phyloP scores from a whole-genome alignment of 2,113 vertebrate genomes.

The Vulpes vulpes region DNA sequence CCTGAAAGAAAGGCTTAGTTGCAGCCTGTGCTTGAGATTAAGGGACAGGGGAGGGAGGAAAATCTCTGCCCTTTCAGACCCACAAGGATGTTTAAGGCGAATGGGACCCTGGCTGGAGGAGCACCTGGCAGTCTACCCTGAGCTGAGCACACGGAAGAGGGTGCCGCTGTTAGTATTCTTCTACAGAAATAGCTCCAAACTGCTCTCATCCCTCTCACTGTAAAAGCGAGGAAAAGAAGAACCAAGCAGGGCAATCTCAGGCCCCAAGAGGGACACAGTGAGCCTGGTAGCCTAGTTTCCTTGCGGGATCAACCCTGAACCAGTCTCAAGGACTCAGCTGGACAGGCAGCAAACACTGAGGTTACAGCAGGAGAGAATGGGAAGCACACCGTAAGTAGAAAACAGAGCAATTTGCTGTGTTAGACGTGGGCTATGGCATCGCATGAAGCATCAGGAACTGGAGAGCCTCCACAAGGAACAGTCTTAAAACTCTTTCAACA shows the following conservation, averaged over 20 bases:
- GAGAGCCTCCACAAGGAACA: not conserved
- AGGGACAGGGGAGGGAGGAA: not conserved
- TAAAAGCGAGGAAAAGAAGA: not conserved
- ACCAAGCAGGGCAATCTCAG: not conserved
- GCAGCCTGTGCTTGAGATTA: not conserved
- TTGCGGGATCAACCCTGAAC: no score
- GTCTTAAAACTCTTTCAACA: not conserved
- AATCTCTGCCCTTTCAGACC: not conserved
- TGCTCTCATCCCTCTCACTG: not conserved
- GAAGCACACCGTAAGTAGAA: not conserved
- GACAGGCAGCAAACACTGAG: not conserved
- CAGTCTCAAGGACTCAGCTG: not conserved
- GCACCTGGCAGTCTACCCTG: not conserved
- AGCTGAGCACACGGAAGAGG: accelerated
- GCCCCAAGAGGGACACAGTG: not conserved
- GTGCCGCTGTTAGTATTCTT: no score
- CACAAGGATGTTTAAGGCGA: not conserved
- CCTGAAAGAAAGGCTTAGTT: not conserved
- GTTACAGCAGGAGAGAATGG: not conserved
- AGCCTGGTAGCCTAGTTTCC: not conserved
- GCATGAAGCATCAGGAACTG: not conserved
- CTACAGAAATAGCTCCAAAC: not conserved
- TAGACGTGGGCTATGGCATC: accelerated
- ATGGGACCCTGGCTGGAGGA: not conserved
- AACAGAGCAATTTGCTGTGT: not conserved